Evolutionary conservation across 1,140 invertebrate genomes (phyloP).

Genomic region (Samia ricini): DNA sequence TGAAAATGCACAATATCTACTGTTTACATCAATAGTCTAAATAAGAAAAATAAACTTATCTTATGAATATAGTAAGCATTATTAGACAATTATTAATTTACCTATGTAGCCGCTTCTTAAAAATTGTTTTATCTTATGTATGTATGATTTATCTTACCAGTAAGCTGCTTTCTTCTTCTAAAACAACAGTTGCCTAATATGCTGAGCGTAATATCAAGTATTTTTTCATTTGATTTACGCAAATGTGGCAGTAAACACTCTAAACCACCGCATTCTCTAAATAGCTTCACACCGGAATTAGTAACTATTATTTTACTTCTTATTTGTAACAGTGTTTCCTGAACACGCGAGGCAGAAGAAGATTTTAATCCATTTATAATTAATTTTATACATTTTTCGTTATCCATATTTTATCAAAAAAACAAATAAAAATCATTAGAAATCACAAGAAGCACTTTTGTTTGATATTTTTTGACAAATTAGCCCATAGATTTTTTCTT

Average conservation of each 20-base stretch:
- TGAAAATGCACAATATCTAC: slow-evolving; percentile 31
- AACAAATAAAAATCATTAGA: slow-evolving; percentile 11
- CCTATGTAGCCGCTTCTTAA: too few relatives aligned
- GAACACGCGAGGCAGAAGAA: slow-evolving; percentile 55
- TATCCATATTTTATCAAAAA: slow-evolving; percentile 49
- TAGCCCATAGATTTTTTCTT: too few relatives aligned
- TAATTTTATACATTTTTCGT: slow-evolving; percentile 54
- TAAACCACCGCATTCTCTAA: slow-evolving; percentile 68
- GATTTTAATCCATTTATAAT: slow-evolving; percentile 62
- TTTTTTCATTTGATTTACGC: slow-evolving; percentile 74
- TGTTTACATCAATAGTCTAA: too few relatives aligned
- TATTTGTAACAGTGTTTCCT: slow-evolving; percentile 63
- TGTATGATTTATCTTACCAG: too few relatives aligned
- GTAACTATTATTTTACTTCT: slow-evolving; percentile 58
- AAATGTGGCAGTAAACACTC: slow-evolving; percentile 65
- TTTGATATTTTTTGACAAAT: too few relatives aligned
- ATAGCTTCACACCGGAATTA: slow-evolving; percentile 59
- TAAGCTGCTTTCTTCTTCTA: slow-evolving; percentile 70
- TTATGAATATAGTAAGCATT: too few relatives aligned
- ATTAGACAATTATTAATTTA: too few relatives aligned
- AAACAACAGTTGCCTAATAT: slow-evolving; percentile 80
- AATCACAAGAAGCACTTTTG: neutral
- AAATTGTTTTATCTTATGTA: too few relatives aligned
- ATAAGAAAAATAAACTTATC: neutral
- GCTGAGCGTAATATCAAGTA: slow-evolving; percentile 77